These are phyloP conservation scores for Crenichthys baileyi DNA, from an alignment of 2,797 vertebrate species.

Conservation along the genomic window DNA sequence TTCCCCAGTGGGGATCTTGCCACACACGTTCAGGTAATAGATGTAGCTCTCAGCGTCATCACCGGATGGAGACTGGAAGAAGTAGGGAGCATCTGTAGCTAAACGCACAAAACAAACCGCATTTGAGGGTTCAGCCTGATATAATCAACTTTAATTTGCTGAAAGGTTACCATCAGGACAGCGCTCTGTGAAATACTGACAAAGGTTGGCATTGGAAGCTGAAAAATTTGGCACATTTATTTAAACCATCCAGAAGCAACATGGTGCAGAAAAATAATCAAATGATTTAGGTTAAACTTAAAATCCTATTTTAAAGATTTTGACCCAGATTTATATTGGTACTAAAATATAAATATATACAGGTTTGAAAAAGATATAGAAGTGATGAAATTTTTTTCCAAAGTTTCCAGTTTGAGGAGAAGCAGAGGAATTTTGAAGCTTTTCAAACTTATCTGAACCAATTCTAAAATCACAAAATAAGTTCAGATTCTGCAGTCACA, in stretches of 20 bases:
- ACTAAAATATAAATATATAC: not conserved
- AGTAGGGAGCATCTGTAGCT: slow-evolving; percentile 61
- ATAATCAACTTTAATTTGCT: not conserved
- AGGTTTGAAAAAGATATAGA: not conserved
- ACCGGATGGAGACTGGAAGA: slow-evolving; percentile 53
- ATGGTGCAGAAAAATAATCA: no score
- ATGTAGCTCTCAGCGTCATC: slow-evolving; percentile 79
- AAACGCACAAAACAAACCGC: slow-evolving; percentile 6
- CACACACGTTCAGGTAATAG: slow-evolving; percentile 92
- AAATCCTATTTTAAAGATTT: not conserved
- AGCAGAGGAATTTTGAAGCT: not conserved
- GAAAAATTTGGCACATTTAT: no score
- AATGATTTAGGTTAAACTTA: no score
- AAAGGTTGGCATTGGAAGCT: no score
- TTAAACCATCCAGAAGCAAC: no score
- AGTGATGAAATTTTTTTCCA: not conserved
- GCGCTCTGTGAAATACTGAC: no score
- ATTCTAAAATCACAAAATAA: not conserved
- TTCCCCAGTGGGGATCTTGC: slow-evolving; percentile 30
- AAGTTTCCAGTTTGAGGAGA: not conserved
- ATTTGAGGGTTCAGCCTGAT: not conserved
- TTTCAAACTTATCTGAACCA: not conserved
- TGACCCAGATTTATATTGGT: not conserved
- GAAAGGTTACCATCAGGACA: not conserved
- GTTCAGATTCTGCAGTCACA: not conserved